phyloP scores from a whole-genome alignment of 2,797 vertebrate species.

The Hydrolagus colliei region DNA sequence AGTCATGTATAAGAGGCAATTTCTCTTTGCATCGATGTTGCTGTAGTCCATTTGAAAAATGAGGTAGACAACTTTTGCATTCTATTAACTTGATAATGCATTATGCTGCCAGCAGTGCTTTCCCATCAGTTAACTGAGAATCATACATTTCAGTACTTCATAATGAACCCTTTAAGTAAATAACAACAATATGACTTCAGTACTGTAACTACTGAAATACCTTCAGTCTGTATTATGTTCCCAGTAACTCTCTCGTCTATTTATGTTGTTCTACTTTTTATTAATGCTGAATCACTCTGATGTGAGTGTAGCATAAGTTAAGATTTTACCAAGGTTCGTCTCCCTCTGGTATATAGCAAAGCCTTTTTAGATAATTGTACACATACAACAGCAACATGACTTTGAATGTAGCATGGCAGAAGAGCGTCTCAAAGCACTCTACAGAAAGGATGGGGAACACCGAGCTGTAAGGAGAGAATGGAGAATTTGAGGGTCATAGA shows the following conservation, averaged over 20 bases:
- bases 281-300: too few relatives aligned
- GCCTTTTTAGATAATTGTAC: too few relatives aligned
- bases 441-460: too few relatives aligned
- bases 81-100: not conserved
- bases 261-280: too few relatives aligned
- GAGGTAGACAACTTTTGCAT: not conserved
- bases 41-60: not conserved
- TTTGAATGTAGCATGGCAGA: too few relatives aligned
- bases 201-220: not conserved
- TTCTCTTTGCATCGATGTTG: not conserved
- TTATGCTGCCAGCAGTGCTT: conserved; percentile 10
- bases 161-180: conserved; percentile 19
- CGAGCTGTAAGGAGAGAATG: too few relatives aligned
- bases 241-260: not conserved
- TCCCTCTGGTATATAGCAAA: too few relatives aligned
- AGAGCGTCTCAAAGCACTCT: too few relatives aligned
- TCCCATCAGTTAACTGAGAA: not conserved
- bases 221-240: not conserved
- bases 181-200: not conserved
- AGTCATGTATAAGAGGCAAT: not conserved
- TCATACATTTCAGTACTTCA: not conserved
- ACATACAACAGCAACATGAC: too few relatives aligned
- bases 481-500: too few relatives aligned
- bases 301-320: too few relatives aligned
- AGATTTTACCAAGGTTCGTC: too few relatives aligned